A percentile compares a stretch with the other conserved stretches of the same genome.
Evolutionary conservation across 2,888 invertebrate genomes (phyloP).

Genomic region (Ferdinandea cuprea): DNA sequence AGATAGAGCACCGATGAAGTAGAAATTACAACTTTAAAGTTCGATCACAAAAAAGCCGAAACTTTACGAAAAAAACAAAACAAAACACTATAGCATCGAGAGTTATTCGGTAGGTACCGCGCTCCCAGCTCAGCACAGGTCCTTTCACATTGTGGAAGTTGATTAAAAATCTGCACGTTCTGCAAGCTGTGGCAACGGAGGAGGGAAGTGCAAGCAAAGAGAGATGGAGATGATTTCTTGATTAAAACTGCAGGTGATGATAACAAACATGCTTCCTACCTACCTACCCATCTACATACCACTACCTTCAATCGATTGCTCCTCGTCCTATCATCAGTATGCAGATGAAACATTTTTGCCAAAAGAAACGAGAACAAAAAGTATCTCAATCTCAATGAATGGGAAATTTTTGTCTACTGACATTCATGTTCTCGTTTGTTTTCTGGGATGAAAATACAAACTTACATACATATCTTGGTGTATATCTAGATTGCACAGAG

Average conservation of each 20-base stretch:
- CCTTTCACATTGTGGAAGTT: slow-evolving; percentile 38
- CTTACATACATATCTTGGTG: not conserved
- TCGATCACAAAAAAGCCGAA: slow-evolving; percentile 5
- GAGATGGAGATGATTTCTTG: slow-evolving; percentile 66
- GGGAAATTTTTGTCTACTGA: slow-evolving; percentile 43
- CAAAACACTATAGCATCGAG: not conserved
- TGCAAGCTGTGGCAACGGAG: slow-evolving; percentile 1
- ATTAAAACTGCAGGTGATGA: slow-evolving; percentile 73
- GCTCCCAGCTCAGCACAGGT: not conserved
- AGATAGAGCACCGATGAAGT: not conserved
- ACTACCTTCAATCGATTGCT: slow-evolving; percentile 47
- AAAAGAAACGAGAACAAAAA: slow-evolving; percentile 42
- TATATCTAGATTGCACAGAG: too few species aligned
- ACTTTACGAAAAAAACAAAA: not conserved
- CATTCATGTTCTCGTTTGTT: not conserved
- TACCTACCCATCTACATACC: not conserved
- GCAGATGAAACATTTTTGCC: slow-evolving; percentile 36
- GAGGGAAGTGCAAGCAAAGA: not conserved
- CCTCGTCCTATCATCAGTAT: slow-evolving; percentile 37
- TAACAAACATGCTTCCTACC: slow-evolving; percentile 49
- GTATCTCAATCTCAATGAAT: slow-evolving; percentile 32
- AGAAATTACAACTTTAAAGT: slow-evolving; percentile 58
- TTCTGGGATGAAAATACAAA: not conserved
- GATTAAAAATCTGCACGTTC: slow-evolving; percentile 71
- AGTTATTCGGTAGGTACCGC: not conserved